Base-by-base conservation (phyloP, 2,113 vertebrate species). In the Hymenochirus boettgeri region DNA sequence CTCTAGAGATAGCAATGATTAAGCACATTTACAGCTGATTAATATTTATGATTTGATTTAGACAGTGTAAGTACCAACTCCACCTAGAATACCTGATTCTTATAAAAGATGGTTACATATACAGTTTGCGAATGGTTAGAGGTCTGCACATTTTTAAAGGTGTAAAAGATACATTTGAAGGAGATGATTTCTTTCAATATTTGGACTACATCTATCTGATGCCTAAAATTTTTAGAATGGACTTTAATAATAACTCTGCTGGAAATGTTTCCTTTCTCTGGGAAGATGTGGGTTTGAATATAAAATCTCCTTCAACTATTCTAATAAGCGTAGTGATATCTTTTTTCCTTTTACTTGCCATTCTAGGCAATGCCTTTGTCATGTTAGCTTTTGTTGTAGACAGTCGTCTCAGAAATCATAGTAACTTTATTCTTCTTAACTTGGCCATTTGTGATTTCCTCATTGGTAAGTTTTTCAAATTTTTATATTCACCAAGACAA, bases 331-430 rank as follows among this genome's bases (percentile, higher is more conserved):
- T 57, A 11, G 52, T 57, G 9, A 42, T 56, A 31, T 65, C 52
- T 23, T 48, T 65, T 22, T 10, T n/a, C 4, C 27, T 35, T 8
- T 9, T 35, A 13, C 33, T 35, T 7, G 15, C 15, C 10, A 13
- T 35, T 35, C 15, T 35, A 15, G 61, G 61, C 19, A 63, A 63
- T 24, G 45, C n/a, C 29, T n/a, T 63, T 24, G 62, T 64, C 5
- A 64, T 64, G 17, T 18, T 46, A 17, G 62, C 62, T 46, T 64
- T 64, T 8, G 31, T 64, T 56, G 19, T 64, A 19, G 62, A 64
- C 24, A 46, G 45, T 35, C 45, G 62, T 15, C 62, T 64, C 3
- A 27, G 50, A 53, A 62, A 27, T 55, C n/a, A 3, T 11, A 55
- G 26, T 29, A 55, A 55, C n/a, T 55, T 45, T 9, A 26, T 27